Evolutionary conservation across 2,888 invertebrate species (phyloP), one percentile per base, ranked within the genome.

Genomic region (Meteorus cinctellus): DNA sequence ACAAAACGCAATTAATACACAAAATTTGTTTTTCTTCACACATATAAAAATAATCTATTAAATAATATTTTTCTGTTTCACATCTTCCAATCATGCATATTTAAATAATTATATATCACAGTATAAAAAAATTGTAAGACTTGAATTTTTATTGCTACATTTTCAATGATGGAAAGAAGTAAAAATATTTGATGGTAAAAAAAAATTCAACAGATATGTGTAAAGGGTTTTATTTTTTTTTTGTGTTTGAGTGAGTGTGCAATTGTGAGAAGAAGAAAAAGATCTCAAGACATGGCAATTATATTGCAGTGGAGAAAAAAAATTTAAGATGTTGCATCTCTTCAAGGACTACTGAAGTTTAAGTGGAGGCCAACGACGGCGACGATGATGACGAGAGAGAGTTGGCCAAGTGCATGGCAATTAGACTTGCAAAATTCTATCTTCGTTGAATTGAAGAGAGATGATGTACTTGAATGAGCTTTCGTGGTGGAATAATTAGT

Each of bases 361-460:
- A 29, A 62, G 62, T 62, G 62, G 62, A 62, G 31, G 62, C 29
- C 34, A 34, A 36, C 45, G 24, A 65, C 24, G n/a, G 31, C 41
- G 68, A 41, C 29, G 59, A 70, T 19, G 55, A 51, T 19, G 36
- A 59, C 45, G 62, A 36, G 31, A 74, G 60, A 45, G 60, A 68
- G 36, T 19, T 60, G 62, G 16, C 66, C 34, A 66, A 67, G 67
- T 63, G 65, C 70, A 48, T 63, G 31, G 70, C 75, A 75, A 75
- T 75, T 75, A 75, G 65, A 75, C 65, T 75, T 75, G 75, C 75
- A 70, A 63, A 75, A 75, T 75, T 70, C 14, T 34, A 51, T 65
- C 70, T 70, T 34, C 69, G n/a, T 24, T 62, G 74, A 51, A 74
- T 74, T 69, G 62, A 69, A 48, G 48, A 69, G 68, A 55, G 55